Conservation (phyloP, 1,140 invertebrate genomes). For the Drosophila triauraria region DNA sequence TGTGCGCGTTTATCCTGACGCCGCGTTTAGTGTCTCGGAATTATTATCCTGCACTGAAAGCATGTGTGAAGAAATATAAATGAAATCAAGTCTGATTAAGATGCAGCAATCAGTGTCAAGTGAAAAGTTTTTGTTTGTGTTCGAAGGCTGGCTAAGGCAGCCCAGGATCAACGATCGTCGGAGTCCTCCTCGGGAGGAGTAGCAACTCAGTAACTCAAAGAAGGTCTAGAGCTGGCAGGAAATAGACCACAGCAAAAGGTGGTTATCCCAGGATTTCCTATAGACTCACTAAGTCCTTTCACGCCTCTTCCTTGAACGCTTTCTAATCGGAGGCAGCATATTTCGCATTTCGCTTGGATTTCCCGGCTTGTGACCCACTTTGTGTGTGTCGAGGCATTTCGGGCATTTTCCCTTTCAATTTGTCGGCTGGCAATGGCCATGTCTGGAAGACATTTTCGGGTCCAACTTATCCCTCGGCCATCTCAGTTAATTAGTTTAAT, state of each 20-base stretch:
- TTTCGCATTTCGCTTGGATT: slow-evolving; percentile 35
- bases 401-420: slow-evolving; percentile 55
- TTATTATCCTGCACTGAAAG: slow-evolving; percentile 3
- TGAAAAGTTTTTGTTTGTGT: slow-evolving; percentile 58
- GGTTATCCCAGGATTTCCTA: slow-evolving; percentile 22
- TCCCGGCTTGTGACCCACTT: slow-evolving; percentile 61
- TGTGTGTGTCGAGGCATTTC: background rate
- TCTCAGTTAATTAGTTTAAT: slow-evolving; percentile 76
- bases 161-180: slow-evolving; percentile 13
- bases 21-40: slow-evolving; percentile 46
- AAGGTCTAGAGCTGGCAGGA: slow-evolving; percentile 17
- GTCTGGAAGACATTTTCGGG: slow-evolving; percentile 18
- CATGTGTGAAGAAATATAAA: slow-evolving; percentile 2
- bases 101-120: slow-evolving; percentile 49
- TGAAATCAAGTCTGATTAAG: slow-evolving; percentile 18
- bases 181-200: slow-evolving; percentile 26
- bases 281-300: slow-evolving; percentile 23
- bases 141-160: slow-evolving; percentile 18
- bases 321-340: slow-evolving; percentile 54
- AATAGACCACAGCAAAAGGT: slow-evolving; percentile 50
- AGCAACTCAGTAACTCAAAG: slow-evolving; percentile 25
- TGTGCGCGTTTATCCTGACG: slow-evolving; percentile 71
- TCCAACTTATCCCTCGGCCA: slow-evolving; percentile 42
- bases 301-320: slow-evolving; percentile 42
- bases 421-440: slow-evolving; percentile 22